A percentile compares a stretch with the other conserved stretches of the same genome.
Evolutionary conservation across 2,113 vertebrate genomes (phyloP).

Genomic region (Gopherus flavomarginatus): DNA sequence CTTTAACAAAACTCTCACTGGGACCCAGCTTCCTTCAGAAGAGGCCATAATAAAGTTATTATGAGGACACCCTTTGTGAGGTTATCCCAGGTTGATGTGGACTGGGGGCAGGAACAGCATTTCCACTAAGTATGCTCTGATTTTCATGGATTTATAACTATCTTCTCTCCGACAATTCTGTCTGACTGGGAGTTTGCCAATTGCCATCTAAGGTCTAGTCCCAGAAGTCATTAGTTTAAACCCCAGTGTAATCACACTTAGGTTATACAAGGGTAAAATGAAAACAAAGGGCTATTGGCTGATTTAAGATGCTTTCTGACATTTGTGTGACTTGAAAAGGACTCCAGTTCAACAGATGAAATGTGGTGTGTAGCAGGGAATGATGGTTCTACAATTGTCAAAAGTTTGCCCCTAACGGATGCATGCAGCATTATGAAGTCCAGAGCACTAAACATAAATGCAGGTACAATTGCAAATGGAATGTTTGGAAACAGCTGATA

Average conservation of each 20-base stretch:
- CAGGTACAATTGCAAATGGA: not conserved
- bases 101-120: not conserved
- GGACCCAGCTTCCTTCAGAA: slow-evolving; percentile 25
- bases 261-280: slow-evolving; percentile 13
- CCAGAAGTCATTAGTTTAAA: slow-evolving; percentile 48
- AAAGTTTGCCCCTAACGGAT: not conserved
- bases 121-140: not conserved
- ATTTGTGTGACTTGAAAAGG: not conserved
- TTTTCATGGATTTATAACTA: slow-evolving; percentile 37
- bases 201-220: slow-evolving; percentile 9
- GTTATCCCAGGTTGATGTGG: slow-evolving; percentile 53
- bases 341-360: not conserved
- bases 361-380: accelerated
- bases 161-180: slow-evolving; percentile 4
- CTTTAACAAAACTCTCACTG: slow-evolving; percentile 48
- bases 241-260: slow-evolving; percentile 9
- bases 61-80: slow-evolving; percentile 51
- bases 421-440: not conserved
- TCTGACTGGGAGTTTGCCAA: slow-evolving; percentile 7
- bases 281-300: slow-evolving; percentile 38
- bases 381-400: accelerated
- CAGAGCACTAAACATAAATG: too few species aligned
- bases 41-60: slow-evolving; percentile 70
- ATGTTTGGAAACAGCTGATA: not conserved
- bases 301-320: slow-evolving; percentile 36